Base-by-base conservation (phyloP, 2,113 vertebrate species). In the Pycnonotus jocosus region DNA sequence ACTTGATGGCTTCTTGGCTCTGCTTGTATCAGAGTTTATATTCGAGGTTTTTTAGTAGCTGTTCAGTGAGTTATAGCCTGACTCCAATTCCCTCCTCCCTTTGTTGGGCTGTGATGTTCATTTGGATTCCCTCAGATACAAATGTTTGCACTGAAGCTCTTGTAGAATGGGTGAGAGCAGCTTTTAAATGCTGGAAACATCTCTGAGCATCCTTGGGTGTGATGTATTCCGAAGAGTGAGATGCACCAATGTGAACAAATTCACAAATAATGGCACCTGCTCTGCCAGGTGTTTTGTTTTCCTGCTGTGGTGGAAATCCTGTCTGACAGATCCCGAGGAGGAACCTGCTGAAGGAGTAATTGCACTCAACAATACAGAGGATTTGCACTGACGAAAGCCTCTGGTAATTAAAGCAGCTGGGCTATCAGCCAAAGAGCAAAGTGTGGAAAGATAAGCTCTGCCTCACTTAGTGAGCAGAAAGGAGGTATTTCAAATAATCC, bases 261-360 rank as follows among this genome's bases (percentile, higher is more conserved):
- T 15, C 4, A 9, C 71, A 74, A 64, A 48, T 66, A 33, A 73
- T 23, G 15, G 5, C 68, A 68, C 77, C 87, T 74, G 84, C 86
- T 61, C 70, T 66, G 87, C 93, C 62, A 38, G 64, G 51, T 20
- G 3, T 62, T 96, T 86, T 88, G 60, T 83, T 90, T 83, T 47
- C 33, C 51, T 33, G 64, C 74, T 44, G 40, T 16, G 30, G 64
- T 76, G 83, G 93, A 93, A 94, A 91, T 92, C 80, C 90, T 54
- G 45, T 35, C 27, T 79, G 93, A 76, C 85, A 86, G 71, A 74
- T 53, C 47, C 25, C 0, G 9, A 62, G 81, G 47, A 92, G 64
- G 90, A 95, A 64, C 71, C 82, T 68, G 85, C 82, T 45, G 82
- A 17, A 95, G 90, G 44, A 70, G 73, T 65, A 78, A 84, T 74